Conservation (phyloP, 2,888 invertebrate species). For the Cosmopolites sordidus region DNA sequence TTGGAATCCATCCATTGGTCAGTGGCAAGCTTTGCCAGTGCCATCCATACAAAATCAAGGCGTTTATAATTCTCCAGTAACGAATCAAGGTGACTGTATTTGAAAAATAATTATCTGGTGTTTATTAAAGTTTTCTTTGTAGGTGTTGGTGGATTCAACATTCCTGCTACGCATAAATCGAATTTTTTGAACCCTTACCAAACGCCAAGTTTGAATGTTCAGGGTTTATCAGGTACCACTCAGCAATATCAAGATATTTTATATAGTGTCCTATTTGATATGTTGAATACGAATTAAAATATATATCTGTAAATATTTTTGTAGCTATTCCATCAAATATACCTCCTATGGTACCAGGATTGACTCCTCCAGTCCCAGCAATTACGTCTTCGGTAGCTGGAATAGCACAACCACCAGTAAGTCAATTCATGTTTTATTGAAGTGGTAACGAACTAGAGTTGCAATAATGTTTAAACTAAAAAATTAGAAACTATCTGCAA, state of each 20-base stretch:
- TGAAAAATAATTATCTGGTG: background rate
- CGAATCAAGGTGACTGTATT: slow-evolving; percentile 4
- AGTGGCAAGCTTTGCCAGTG: slow-evolving; percentile 34
- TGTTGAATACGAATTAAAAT: too few relatives aligned
- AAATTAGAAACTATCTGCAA: too few relatives aligned
- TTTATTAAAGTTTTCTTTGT: background rate
- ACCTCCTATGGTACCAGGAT: slow-evolving; percentile 13
- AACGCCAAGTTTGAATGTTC: slow-evolving; percentile 7
- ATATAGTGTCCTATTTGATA: too few relatives aligned
- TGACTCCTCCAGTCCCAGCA: slow-evolving; percentile 8
- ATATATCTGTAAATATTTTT: background rate
- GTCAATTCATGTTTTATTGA: too few relatives aligned
- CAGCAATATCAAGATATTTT: slow-evolving; percentile 17
- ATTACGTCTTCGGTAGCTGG: slow-evolving; percentile 8
- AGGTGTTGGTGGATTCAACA: slow-evolving; percentile 5
- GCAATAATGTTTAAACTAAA: too few relatives aligned
- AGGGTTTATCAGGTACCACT: slow-evolving; percentile 5
- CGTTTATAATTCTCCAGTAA: slow-evolving; percentile 10
- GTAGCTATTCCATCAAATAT: slow-evolving; percentile 11
- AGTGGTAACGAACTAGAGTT: too few relatives aligned
- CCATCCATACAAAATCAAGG: slow-evolving; percentile 21
- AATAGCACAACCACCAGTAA: slow-evolving; percentile 16
- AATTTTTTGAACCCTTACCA: slow-evolving; percentile 7
- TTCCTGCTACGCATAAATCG: slow-evolving; percentile 10
- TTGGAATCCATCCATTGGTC: slow-evolving; percentile 52